Percentiles rank a stretch among this genome's conserved stretches.
Evolutionary conservation across 1,140 invertebrate species (phyloP).

Genomic region (Augochlora pura): DNA sequence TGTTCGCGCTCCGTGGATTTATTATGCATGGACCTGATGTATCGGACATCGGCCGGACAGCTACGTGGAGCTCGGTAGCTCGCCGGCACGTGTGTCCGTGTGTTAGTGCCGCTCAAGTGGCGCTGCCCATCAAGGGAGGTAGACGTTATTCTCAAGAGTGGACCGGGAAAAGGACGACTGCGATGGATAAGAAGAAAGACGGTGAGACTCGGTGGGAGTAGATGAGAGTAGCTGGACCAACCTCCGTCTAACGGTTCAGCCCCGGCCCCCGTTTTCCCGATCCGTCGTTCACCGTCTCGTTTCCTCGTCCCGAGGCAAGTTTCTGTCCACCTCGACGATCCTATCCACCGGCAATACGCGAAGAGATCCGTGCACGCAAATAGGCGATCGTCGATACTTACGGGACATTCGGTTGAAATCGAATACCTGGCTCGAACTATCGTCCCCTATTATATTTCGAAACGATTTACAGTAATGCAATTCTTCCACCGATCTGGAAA

Average conservation of each 20-base stretch:
- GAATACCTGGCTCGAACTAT: no score
- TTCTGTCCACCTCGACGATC: slow-evolving; percentile 32
- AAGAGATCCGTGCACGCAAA: not conserved
- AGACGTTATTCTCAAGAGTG: slow-evolving; percentile 64
- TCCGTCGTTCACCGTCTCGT: slow-evolving; percentile 22
- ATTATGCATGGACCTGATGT: slow-evolving; percentile 75
- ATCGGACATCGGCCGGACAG: slow-evolving; percentile 71
- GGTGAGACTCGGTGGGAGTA: slow-evolving; percentile 37
- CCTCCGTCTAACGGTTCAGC: slow-evolving; percentile 27
- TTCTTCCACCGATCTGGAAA: no score
- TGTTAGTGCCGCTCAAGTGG: slow-evolving; percentile 41
- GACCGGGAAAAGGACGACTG: slow-evolving; percentile 57
- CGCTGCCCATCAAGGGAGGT: slow-evolving; percentile 46
- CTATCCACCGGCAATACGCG: slow-evolving; percentile 1
- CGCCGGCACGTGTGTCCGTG: slow-evolving; percentile 2
- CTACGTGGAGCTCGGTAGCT: not conserved
- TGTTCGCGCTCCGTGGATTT: slow-evolving; percentile 61
- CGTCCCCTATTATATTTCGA: no score
- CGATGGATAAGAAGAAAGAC: slow-evolving; percentile 56
- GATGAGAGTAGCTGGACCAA: slow-evolving; percentile 33
- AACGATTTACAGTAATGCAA: no score
- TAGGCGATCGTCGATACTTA: not conserved
- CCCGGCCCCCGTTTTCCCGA: slow-evolving; percentile 35
- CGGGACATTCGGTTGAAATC: no score
- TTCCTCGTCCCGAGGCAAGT: not conserved